Percentiles rank a stretch among this genome's conserved stretches.
Evolutionary conservation across 2,888 invertebrate species (phyloP).

Genomic region (Drosophila acutilabella): DNA sequence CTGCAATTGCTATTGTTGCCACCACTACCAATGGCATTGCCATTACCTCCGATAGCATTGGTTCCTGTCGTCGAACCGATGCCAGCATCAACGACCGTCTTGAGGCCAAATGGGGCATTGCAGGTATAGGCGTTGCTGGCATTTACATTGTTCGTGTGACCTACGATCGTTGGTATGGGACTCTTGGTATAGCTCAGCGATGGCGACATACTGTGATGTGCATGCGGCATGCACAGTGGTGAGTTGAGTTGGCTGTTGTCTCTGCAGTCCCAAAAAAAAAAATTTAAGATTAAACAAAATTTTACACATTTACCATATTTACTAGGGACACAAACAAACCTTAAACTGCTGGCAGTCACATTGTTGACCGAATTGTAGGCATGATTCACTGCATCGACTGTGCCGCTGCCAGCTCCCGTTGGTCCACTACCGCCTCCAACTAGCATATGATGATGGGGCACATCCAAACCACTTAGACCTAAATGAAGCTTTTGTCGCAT

Average conservation of each 20-base stretch:
- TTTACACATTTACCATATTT: too few species aligned
- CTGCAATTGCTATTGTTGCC: conserved; percentile 52
- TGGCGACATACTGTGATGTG: conserved; percentile 83
- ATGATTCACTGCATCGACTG: conserved; percentile 75
- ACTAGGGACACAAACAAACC: conserved; percentile 22
- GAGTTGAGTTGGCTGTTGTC: conserved; percentile 84
- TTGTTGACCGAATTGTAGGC: conserved; percentile 75
- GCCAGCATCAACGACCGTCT: conserved; percentile 79
- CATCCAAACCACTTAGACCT: conserved; percentile 82
- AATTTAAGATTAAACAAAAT: neutral
- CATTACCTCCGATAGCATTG: conserved; percentile 46
- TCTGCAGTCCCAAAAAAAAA: conserved; percentile 54
- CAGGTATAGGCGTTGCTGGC: conserved; percentile 80
- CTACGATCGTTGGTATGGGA: conserved; percentile 79
- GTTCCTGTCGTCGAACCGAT: conserved; percentile 53
- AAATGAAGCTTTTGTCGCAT: conserved; percentile 73
- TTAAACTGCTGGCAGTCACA: conserved; percentile 68
- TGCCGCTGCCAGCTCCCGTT: conserved; percentile 48
- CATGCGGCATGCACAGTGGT: conserved; percentile 84
- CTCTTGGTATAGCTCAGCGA: conserved; percentile 84
- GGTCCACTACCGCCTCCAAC: conserved; percentile 46
- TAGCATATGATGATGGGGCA: conserved; percentile 54
- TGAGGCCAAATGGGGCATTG: conserved; percentile 83
- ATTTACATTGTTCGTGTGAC: conserved; percentile 71
- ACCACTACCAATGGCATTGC: conserved; percentile 50